phyloP scores from a whole-genome alignment of 2,113 vertebrate species.

The Nansenia antarctica region DNA sequence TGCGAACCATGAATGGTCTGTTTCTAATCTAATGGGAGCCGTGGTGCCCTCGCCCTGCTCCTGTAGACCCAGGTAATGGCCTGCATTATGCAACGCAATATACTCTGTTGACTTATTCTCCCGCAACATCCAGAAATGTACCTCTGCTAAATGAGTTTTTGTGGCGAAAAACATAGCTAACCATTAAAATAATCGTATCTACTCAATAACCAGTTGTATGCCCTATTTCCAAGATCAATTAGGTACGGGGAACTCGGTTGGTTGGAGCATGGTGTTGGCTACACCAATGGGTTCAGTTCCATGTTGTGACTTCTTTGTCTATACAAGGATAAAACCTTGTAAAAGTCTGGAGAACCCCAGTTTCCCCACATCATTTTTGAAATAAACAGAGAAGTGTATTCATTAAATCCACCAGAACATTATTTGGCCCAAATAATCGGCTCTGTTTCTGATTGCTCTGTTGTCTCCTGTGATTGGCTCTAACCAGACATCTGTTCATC shows the following conservation, averaged over 20 bases:
- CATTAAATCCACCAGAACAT: too few relatives aligned
- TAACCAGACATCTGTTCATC: conserved; percentile 39
- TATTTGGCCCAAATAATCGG: too few relatives aligned
- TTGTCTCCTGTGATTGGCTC: conserved; percentile 36
- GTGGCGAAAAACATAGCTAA: too few relatives aligned
- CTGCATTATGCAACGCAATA: conserved; percentile 24
- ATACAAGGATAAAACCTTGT: not conserved
- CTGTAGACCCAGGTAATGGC: conserved; percentile 41
- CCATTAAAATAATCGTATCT: not conserved
- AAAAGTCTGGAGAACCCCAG: not conserved
- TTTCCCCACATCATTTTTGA: not conserved
- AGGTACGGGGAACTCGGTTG: not conserved
- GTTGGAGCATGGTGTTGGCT: not conserved
- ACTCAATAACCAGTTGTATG: too few relatives aligned
- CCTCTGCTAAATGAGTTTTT: not conserved
- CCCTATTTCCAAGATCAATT: not conserved
- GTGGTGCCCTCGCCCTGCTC: conserved; percentile 45
- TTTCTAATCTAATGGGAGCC: conserved; percentile 55
- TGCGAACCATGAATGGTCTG: conserved; percentile 47
- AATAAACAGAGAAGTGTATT: not conserved
- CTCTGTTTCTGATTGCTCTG: too few relatives aligned
- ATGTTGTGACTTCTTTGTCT: not conserved
- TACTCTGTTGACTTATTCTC: conserved; percentile 5
- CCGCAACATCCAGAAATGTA: not conserved
- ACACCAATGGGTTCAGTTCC: too few relatives aligned